Base-by-base conservation (phyloP, 2,113 vertebrate genomes). In the Clarias batrachus region DNA sequence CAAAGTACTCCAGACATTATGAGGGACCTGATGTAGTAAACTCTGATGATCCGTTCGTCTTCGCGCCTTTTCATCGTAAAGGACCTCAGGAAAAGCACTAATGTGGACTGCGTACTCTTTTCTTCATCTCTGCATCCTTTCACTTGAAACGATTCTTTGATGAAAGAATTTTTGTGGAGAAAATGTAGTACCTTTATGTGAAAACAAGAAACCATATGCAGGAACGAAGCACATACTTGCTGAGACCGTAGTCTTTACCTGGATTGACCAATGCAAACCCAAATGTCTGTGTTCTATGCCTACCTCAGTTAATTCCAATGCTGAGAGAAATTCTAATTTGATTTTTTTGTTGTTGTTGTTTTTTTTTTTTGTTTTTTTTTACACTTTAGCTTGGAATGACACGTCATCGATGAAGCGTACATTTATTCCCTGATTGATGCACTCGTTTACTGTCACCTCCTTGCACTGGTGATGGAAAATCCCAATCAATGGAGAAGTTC, bases 1-100 rank as follows among this genome's bases (percentile, higher is more conserved):
- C 97, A 59, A 99, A 99, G 91, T 99, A 99, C 82, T 99, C 98
- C 90, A 96, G 97, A 74, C 98, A 99, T 94, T 99, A 97, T 90
- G 90, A 96, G n/a, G 96, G 95, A 0, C 94, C 92, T 10, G 97
- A 98, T 60, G 91, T 94, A 87, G 91, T 94, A 86, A 92, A 92
- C 1, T 3, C 93, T 1, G 81, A 87, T 0, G 98, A 99, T 88
- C 98, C 98, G 0, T 99, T 99, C 25, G 90, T 97, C 71, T 96
- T 96, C 0, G 98, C 98, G 0, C 98, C 98, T 57, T 99, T 99
- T 90, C 97, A 97, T 93, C 92, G 96, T 77, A 99, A 97, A 94
- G 94, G 94, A 0, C 94, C 95, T 2, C 97, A 96, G 90, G 96
- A 96, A 90, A 99, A 99, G 92, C 97, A 96, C 90, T 99, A 92